Evolutionary conservation across 2,113 vertebrate genomes (phyloP).

Genomic region (Ochotona curzoniae): DNA sequence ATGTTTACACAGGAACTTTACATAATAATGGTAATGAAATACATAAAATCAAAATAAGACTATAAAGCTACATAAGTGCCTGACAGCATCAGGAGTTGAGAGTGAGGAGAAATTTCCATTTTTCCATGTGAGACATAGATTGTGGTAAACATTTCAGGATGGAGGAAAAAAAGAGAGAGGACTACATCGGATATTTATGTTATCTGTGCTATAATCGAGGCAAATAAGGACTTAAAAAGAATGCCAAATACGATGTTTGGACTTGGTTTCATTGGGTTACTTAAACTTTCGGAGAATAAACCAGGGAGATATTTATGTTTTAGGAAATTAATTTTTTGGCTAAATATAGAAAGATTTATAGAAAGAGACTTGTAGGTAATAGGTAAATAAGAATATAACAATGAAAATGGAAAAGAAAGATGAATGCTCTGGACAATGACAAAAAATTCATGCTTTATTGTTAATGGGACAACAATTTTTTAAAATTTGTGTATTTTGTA

Average conservation of each 20-base stretch:
- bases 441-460: neutral
- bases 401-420: neutral
- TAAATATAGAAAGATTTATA: neutral
- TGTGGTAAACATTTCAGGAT: neutral
- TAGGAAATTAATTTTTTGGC: neutral
- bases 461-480: neutral
- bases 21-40: neutral
- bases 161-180: neutral
- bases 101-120: neutral
- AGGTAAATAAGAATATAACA: neutral
- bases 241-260: neutral
- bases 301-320: neutral
- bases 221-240: slow-evolving; percentile 4
- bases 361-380: neutral
- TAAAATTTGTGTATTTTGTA: too few species aligned
- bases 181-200: neutral
- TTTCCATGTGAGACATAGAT: neutral
- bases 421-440: neutral
- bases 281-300: slow-evolving; percentile 13
- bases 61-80: neutral
- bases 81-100: neutral
- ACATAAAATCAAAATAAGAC: neutral
- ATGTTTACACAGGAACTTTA: neutral
- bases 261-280: neutral
- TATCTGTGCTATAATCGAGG: neutral